Conservation (phyloP, 1,140 invertebrate genomes). For the Portunus trituberculatus region DNA sequence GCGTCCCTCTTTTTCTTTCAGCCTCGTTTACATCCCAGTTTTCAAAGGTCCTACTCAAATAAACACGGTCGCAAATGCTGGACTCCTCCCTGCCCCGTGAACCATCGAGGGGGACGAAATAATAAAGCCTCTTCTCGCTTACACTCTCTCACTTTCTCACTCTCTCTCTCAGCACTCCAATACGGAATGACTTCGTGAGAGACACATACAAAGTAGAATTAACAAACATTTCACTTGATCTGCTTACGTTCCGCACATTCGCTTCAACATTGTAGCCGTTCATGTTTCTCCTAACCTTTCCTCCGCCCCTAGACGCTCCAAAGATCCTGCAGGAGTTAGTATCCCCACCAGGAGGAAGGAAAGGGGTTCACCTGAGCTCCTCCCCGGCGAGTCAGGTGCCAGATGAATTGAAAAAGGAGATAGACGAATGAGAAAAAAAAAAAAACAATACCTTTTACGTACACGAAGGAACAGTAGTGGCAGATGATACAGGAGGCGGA, state of each 20-base stretch:
- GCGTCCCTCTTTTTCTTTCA: background rate
- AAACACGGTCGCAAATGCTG: background rate
- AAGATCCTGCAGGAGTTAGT: background rate
- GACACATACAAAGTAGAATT: no score
- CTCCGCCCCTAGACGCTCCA: no score
- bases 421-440: slow-evolving; percentile 26
- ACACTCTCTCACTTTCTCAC: background rate
- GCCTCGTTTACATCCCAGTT: slow-evolving; percentile 10
- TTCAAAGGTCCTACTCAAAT: background rate
- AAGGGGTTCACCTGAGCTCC: background rate
- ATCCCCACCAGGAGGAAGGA: background rate
- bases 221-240: no score
- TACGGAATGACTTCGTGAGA: no score
- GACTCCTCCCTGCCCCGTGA: background rate
- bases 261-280: no score
- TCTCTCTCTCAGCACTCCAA: background rate
- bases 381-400: slow-evolving; percentile 28
- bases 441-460: slow-evolving; percentile 48
- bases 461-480: background rate
- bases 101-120: background rate
- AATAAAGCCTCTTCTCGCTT: background rate
- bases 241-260: no score
- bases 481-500: background rate
- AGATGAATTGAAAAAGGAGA: slow-evolving; percentile 48
- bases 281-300: background rate